These are phyloP conservation scores for Salvelinus fontinalis DNA, from an alignment of 2,113 vertebrate genomes.

Conservation along the genomic window DNA sequence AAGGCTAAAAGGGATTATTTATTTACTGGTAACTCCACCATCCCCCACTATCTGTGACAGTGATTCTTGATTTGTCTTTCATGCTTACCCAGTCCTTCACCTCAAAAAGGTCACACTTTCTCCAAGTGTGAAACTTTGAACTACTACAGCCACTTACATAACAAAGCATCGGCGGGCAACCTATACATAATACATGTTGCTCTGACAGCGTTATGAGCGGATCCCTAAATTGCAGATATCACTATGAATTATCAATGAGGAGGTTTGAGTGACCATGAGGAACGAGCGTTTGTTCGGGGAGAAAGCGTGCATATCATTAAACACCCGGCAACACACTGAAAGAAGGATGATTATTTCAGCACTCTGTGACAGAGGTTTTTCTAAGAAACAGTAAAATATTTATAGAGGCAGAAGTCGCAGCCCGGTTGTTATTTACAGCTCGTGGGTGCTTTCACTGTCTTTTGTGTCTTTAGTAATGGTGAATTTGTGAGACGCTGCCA, in stretches of 20 bases:
- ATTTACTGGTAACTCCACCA: background rate
- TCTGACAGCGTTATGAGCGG: conserved; percentile 27
- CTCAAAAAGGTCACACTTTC: background rate
- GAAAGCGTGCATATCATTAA: background rate
- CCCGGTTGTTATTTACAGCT: background rate
- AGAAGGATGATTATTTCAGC: conserved; percentile 7
- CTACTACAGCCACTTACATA: background rate
- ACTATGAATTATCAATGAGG: conserved; percentile 50
- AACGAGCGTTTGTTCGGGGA: conserved; percentile 19
- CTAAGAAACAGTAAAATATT: conserved; percentile 12
- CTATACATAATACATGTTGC: background rate
- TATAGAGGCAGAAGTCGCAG: background rate
- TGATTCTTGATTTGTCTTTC: background rate
- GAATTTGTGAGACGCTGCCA: background rate
- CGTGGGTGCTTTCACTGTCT: background rate
- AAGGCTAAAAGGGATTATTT: too few species aligned
- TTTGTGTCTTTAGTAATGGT: background rate
- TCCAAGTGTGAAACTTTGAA: background rate
- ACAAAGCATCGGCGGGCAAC: background rate
- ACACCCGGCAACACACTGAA: background rate
- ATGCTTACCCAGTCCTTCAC: background rate
- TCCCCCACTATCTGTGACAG: background rate
- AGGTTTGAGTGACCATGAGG: conserved; percentile 38
- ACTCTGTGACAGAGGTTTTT: conserved; percentile 8
- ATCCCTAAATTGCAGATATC: conserved; percentile 41